These are phyloP conservation scores for Hyles vespertilio DNA, from an alignment of 1,140 invertebrate species.

Conservation along the genomic window DNA sequence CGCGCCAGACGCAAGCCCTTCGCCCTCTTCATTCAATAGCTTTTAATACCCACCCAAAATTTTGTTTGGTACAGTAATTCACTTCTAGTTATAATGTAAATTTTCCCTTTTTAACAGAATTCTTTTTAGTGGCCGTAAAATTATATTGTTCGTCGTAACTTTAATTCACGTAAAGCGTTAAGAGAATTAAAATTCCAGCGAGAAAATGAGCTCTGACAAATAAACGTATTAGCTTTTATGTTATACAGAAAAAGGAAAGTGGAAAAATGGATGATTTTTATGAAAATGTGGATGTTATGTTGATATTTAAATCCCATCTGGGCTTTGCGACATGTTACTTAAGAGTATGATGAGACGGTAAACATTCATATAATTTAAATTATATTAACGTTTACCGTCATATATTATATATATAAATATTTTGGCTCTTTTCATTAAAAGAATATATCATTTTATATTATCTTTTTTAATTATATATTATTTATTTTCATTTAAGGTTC, in stretches of 20 bases:
- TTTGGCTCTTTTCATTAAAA: no score
- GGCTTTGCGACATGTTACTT: not conserved
- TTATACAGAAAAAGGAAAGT: constrained; percentile 24
- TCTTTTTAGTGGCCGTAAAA: constrained; percentile 45
- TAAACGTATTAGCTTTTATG: constrained; percentile 58
- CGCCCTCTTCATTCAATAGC: constrained; percentile 35
- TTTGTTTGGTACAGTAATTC: constrained; percentile 29
- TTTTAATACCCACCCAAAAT: constrained; percentile 41
- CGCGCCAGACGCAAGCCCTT: constrained; percentile 32
- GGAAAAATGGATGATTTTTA: constrained; percentile 1
- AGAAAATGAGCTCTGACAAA: constrained; percentile 52
- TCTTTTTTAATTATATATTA: no score
- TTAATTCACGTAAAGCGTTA: constrained; percentile 51
- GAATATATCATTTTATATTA: no score
- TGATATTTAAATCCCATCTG: no score
- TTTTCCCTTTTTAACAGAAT: constrained; percentile 34
- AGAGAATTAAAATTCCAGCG: constrained; percentile 56
- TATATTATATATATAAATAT: no score
- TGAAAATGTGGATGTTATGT: no score
- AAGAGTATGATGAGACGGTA: not conserved
- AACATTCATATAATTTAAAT: no score
- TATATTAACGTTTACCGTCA: no score
- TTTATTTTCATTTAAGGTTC: no score
- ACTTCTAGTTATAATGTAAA: constrained; percentile 24
- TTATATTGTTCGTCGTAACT: constrained; percentile 54